Evolutionary conservation across 1,140 invertebrate species (phyloP), one percentile per base, ranked within the genome.

Genomic region (Lasioglossum albipes): DNA sequence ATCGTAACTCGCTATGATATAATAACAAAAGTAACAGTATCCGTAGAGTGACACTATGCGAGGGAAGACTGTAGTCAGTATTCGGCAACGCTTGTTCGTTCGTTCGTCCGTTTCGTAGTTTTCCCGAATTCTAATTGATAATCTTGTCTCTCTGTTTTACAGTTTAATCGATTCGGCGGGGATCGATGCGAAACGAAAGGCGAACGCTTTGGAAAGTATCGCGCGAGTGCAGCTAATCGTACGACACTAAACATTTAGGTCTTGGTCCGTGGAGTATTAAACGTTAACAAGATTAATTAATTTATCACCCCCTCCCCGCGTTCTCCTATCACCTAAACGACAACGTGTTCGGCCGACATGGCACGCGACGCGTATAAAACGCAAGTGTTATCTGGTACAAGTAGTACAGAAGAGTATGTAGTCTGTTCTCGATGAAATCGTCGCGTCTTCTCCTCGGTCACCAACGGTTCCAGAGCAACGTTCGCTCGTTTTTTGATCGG

Each of bases 191-290:
- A 82, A 85, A 71, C 61, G 62, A 77, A 65, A 66, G 20, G 45
- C n/a, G 62, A 74, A 74, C n/a, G 49, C 20, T 74, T 22, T 45
- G 52, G 22, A 20, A 71, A 31, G 45, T 36, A 16, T 45, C 62
- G 69, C 76, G 31, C 22, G 82, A 87, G 87, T 91, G 89, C 89
- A 88, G 82, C 88, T 90, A 90, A 88, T 84, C 87, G 80, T 84
- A 84, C 59, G 72, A 83, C 71, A 74, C 67, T 88, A 83, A 85
- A 84, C 75, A 64, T 57, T 77, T 87, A 87, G 87, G 83, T 90
- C 64, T 91, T 91, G 91, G 91, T 91, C 91, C 91, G 89, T 90
- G 87, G 89, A 89, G 87, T 84, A 79, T 91, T 88, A 87, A 88
- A 89, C 81, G 82, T 87, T 87, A 87, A 85, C 83, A 84, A 86